Base-by-base conservation (phyloP, 30 jellyfish, hydroid and myxozoan species). In the Turritopsis rubra region DNA sequence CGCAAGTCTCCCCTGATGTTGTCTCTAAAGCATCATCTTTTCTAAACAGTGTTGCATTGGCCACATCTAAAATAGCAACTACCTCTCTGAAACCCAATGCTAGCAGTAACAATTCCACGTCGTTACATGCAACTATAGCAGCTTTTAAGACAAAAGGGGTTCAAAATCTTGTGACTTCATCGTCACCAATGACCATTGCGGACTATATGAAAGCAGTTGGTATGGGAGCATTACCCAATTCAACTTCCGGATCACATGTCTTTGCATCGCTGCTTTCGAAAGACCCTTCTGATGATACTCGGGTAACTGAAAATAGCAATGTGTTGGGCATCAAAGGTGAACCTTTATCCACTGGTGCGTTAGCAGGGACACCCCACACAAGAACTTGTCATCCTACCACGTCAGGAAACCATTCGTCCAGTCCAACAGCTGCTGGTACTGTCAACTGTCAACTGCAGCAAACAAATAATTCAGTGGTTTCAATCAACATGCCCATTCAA, bases 21-120 rank as follows among this genome's bases (percentile, higher is more conserved):
- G 30, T 77, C 66, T 77, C 85, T 16, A 66, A 21, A 26, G 85
- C 85, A 77, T 24, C 24, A 17, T 29, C 85, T 17, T 77, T 77
- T 77, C 52, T 77, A 17, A 29, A 60, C 21, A 77, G 71, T 20
- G 71, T 77, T 27, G 66, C 77, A 68, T 27, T 68, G 28, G 77
- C 77, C 28, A 27, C 77, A 22, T 68, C 77, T 1, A 68, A 68
- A 0, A 68, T 27, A 68, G 30, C 77, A 19, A n/a, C 77, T 7
- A 68, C 77, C 77, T 8, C 0, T 68, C 28, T 8, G 19, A 16
- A 27, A 19, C 9, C 77, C 77, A 68, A 13, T 41, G 60, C 60
- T 3, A 41, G 13, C 60, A 41, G 60, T 41, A 41, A 13, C 60
- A 41, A 41, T 41, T 41, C 60, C 13, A 41, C 60, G 60, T 41